Conservation (phyloP, 30 jellyfish, hydroid and myxozoan species). For the Cassiopea xamachana region DNA sequence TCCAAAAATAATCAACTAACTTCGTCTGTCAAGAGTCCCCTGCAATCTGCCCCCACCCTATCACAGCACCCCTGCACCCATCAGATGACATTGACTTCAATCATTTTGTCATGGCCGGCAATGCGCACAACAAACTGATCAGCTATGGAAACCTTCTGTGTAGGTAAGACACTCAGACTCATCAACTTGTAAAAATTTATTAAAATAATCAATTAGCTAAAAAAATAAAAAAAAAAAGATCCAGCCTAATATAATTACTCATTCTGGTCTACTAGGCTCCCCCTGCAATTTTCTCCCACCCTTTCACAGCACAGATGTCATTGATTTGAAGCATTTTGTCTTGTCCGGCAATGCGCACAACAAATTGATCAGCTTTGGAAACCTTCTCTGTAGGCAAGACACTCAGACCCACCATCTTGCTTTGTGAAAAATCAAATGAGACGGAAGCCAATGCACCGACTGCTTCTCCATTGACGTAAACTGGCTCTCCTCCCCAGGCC, state of each 20-base stretch:
- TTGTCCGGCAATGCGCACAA: constrained; percentile 43
- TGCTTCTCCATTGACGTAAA: constrained; percentile 29
- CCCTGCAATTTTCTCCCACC: too few species aligned
- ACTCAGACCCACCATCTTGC: constrained; percentile 23
- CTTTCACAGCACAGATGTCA: too few species aligned
- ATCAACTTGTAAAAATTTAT: not conserved
- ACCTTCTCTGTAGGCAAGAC: constrained; percentile 3
- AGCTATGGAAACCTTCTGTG: not conserved
- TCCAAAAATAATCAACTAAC: too few species aligned
- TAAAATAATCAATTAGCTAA: too few species aligned
- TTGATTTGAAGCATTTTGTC: not conserved
- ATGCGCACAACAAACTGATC: constrained; percentile 11
- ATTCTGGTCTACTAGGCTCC: too few species aligned
- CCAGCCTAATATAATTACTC: too few species aligned
- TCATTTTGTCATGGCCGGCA: constrained; percentile 23
- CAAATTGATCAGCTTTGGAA: not conserved
- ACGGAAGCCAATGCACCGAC: constrained; percentile 73
- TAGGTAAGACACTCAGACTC: constrained; percentile 28
- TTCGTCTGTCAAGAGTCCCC: too few species aligned
- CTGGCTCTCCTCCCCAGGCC: constrained; percentile 94
- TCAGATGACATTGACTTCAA: not conserved
- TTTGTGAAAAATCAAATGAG: constrained; percentile 17
- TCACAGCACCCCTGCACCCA: too few species aligned
- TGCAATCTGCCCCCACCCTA: too few species aligned
- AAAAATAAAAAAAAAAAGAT: too few species aligned